These are phyloP conservation scores for Prenolepis imparis DNA, from an alignment of 2,888 invertebrate genomes.

Conservation along the genomic window DNA sequence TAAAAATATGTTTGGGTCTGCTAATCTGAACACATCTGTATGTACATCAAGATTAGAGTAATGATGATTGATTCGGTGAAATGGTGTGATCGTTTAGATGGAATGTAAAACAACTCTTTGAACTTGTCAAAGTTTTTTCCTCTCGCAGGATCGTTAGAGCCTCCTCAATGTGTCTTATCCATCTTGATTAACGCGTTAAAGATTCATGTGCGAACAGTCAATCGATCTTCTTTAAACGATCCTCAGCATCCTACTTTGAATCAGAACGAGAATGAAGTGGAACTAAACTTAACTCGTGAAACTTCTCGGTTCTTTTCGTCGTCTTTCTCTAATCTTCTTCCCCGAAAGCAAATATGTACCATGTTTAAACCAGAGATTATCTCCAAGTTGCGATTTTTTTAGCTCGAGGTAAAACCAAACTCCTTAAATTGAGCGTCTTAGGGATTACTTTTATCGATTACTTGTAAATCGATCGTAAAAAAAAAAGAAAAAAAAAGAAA, in stretches of 20 bases:
- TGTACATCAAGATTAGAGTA: not conserved
- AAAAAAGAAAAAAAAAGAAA: not conserved
- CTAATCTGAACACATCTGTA: not conserved
- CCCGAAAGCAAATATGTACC: not conserved
- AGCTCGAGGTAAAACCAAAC: not conserved
- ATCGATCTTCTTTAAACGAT: slow-evolving; percentile 4
- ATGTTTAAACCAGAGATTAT: not conserved
- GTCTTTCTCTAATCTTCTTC: not conserved
- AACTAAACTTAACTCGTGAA: slow-evolving; percentile 1
- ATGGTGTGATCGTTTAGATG: not conserved
- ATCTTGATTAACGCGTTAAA: not conserved
- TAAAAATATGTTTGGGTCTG: too few relatives aligned
- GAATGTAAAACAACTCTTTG: not conserved
- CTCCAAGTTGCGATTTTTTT: slow-evolving; percentile 7
- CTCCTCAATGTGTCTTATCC: not conserved
- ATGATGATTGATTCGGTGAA: not conserved
- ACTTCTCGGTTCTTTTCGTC: not conserved
- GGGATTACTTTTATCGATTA: not conserved
- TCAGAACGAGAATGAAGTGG: not conserved
- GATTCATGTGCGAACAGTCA: not conserved
- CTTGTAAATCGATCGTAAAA: not conserved
- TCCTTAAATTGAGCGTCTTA: not conserved
- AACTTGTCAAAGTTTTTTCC: not conserved
- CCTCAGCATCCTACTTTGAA: slow-evolving; percentile 8
- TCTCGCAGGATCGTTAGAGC: not conserved